Percentiles rank a stretch among this genome's conserved stretches.
These are phyloP conservation scores for Oreocharis arfaki DNA, from an alignment of 2,113 vertebrate species.

Conservation along the genomic window DNA sequence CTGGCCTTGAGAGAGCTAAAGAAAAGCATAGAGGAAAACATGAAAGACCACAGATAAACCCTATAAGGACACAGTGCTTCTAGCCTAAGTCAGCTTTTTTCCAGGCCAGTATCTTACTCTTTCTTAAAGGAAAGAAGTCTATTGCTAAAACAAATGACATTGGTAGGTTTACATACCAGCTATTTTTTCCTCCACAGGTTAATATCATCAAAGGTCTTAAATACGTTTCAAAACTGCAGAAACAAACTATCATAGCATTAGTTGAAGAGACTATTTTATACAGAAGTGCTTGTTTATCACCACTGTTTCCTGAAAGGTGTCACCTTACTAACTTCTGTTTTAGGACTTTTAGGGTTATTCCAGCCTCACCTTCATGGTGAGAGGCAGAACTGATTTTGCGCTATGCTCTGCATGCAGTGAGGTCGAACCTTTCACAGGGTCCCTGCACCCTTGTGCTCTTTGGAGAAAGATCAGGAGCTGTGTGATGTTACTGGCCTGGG, in stretches of 20 bases:
- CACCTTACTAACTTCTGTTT: background rate
- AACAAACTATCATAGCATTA: background rate
- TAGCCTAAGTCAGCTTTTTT: background rate
- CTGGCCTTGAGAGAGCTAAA: background rate
- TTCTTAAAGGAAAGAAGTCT: background rate
- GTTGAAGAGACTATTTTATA: background rate
- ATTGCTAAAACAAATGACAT: background rate
- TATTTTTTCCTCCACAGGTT: background rate
- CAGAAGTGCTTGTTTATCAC: background rate
- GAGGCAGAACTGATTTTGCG: background rate
- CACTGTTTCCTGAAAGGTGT: background rate
- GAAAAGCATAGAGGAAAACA: background rate
- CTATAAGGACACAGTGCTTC: background rate
- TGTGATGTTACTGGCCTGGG: background rate
- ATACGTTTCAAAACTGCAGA: background rate
- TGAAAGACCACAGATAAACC: slow-evolving; percentile 13
- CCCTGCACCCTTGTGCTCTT: background rate
- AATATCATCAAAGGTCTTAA: background rate
- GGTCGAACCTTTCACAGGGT: background rate
- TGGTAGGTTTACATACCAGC: background rate
- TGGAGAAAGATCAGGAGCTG: background rate
- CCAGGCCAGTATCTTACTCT: background rate
- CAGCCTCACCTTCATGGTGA: background rate
- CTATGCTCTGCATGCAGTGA: background rate
- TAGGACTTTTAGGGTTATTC: background rate